phyloP scores from a whole-genome alignment of 2,797 vertebrate genomes.

The Florisuga fusca region DNA sequence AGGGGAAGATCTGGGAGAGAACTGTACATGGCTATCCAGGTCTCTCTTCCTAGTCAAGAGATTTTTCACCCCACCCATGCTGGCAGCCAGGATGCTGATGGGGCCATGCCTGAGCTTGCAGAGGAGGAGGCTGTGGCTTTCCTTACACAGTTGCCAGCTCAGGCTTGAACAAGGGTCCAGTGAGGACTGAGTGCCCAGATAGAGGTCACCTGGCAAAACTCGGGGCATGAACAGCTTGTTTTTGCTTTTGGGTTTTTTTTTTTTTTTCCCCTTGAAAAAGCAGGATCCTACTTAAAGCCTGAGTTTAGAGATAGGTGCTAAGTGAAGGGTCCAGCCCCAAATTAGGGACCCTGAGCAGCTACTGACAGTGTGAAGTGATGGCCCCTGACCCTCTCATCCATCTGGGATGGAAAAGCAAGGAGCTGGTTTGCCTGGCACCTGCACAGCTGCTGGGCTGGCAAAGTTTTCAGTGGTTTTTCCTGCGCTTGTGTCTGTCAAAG shows the following conservation, averaged over 20 bases:
- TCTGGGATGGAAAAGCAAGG: not conserved
- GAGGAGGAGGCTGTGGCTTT: not conserved
- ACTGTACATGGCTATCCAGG: not conserved
- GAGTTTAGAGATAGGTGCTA: not conserved
- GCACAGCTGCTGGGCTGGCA: not conserved
- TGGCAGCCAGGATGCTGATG: not conserved
- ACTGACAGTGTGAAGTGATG: not conserved
- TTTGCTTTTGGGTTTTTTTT: too few relatives aligned
- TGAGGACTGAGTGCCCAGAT: not conserved
- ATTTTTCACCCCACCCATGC: rapidly evolving
- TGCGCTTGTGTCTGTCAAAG: not conserved
- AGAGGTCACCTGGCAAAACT: not conserved
- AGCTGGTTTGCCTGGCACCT: not conserved
- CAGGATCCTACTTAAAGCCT: not conserved
- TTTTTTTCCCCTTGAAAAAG: too few relatives aligned
- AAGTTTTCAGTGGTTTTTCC: not conserved
- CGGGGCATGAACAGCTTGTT: not conserved
- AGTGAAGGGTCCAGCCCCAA: not conserved
- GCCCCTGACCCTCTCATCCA: not conserved
- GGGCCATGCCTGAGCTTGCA: not conserved
- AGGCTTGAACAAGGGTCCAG: not conserved
- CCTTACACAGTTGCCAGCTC: not conserved
- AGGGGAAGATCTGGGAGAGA: not conserved
- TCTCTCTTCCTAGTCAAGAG: not conserved
- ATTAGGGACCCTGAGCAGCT: not conserved